Evolutionary conservation across 2,113 vertebrate species (phyloP), one percentile per base, ranked within the genome.

Genomic region (Cochlearius cochlearius): DNA sequence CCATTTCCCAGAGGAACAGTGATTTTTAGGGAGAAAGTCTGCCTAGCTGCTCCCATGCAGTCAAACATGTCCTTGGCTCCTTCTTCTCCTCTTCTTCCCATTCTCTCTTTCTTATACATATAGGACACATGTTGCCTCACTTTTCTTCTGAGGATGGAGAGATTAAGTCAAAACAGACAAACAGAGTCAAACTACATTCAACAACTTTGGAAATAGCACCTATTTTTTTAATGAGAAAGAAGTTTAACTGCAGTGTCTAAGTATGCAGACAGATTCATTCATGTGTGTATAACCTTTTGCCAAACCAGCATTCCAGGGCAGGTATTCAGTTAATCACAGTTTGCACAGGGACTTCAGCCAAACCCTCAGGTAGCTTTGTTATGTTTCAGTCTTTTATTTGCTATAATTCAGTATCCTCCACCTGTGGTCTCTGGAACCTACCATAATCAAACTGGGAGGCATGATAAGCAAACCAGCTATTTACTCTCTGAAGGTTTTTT

Each of bases 221-320:
- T 4, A 10, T 67, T 88, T 58, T 78, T 74, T 53, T 26, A 52
- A 25, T 60, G 75, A 62, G 82, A 89, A 94, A 27, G 74, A 94
- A 89, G 82, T 92, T 95, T 94, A 94, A 96, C 94, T 96, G 83
- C 95, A 80, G 69, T 74, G 96, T 94, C 82, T 88, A 93, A 97
- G 88, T 94, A 95, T 96, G 93, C 94, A 97, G 97, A 96, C 96
- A 97, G 95, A 97, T 97, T 97, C 95, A 90, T 96, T 96, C 96
- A 94, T 94, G 97, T 86, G 90, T 86, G 68, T 94, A 86, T 88
- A 95, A 80, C 95, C 91, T 90, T 77, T 94, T 98, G 98, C 99
- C 99, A 99, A 98, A 96, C 97, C 98, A 96, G 93, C 98, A 98
- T 98, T 98, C 98, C 98, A 96, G 86, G 77, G 92, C 97, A 98